phyloP scores from a whole-genome alignment of 2,888 invertebrate genomes.

The Alviniconcha strummeri region DNA sequence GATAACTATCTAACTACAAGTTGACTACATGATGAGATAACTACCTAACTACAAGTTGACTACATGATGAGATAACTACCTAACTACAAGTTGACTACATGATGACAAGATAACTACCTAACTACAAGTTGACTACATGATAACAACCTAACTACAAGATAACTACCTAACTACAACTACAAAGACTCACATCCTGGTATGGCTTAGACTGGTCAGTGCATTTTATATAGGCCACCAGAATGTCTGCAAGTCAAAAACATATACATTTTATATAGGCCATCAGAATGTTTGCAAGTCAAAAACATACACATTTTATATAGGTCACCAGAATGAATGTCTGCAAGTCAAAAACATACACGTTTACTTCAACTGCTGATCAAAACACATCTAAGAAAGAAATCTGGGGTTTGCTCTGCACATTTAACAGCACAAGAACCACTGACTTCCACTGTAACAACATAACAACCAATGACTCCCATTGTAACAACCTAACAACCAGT shows the following conservation, averaged over 20 bases:
- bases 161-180: not conserved
- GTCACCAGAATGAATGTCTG: conserved; percentile 39
- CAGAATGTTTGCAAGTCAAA: conserved; percentile 36
- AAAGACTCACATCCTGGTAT: conserved; percentile 45
- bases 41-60: no score
- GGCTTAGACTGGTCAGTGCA: conserved; percentile 37
- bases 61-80: no score
- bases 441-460: no score
- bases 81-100: no score
- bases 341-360: conserved; percentile 31
- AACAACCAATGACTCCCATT: no score
- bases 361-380: not conserved
- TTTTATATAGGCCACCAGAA: conserved; percentile 40
- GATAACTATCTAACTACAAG: no score
- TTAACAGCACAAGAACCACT: no score
- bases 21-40: no score
- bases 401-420: not conserved
- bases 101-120: no score
- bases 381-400: not conserved
- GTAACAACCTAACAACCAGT: no score
- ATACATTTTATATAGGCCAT: conserved; percentile 40
- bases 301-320: conserved; percentile 39
- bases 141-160: no score
- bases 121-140: no score
- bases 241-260: conserved; percentile 33